These are phyloP conservation scores for Felis chaus DNA, from an alignment of 2,113 vertebrate species.

Conservation along the genomic window DNA sequence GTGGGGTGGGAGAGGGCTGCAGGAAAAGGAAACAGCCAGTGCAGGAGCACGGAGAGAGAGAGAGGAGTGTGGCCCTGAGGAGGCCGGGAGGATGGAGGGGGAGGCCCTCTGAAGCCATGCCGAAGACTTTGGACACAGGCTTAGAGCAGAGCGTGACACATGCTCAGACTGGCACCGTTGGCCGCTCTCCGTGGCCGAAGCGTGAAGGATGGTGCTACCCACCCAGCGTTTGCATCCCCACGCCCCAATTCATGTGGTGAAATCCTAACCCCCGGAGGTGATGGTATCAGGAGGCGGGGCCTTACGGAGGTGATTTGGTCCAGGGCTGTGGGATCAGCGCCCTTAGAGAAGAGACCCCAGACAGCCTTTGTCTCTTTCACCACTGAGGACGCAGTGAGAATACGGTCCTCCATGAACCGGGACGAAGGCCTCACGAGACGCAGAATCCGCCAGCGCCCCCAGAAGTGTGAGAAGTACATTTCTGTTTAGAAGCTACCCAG, in stretches of 20 bases:
- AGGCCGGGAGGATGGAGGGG: not conserved
- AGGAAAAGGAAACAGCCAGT: not conserved
- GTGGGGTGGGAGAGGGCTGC: not conserved
- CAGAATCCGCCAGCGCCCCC: not conserved
- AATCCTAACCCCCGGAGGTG: not conserved
- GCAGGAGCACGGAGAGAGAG: not conserved
- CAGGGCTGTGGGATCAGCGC: not conserved
- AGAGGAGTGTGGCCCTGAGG: not conserved
- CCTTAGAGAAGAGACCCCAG: too few relatives aligned
- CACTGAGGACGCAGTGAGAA: not conserved
- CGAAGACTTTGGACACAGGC: not conserved
- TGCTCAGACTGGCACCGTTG: not conserved
- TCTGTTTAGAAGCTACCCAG: not conserved
- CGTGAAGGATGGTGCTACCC: not conserved
- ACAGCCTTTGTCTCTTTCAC: not conserved
- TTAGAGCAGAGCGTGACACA: not conserved
- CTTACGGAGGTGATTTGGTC: not conserved
- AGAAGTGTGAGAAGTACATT: not conserved
- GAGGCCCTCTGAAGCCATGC: not conserved
- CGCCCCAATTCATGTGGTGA: not conserved
- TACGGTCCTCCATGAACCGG: rapidly evolving
- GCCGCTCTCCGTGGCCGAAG: not conserved
- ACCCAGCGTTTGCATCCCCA: not conserved
- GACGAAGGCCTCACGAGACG: not conserved
- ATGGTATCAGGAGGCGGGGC: not conserved